Conservation (phyloP, 1,140 invertebrate species). For the Tachypleus tridentatus region DNA sequence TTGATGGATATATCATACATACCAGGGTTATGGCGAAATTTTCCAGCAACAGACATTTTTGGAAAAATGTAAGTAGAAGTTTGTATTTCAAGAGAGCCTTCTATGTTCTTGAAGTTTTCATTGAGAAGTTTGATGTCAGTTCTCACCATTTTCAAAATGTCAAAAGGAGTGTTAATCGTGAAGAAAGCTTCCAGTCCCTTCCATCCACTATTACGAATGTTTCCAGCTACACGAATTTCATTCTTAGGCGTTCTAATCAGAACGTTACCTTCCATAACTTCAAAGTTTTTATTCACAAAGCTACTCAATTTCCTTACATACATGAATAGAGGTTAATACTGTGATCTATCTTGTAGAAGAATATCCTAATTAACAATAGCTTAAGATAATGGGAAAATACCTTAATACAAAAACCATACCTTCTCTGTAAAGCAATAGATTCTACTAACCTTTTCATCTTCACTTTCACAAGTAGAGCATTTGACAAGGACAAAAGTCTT, state of each 20-base stretch:
- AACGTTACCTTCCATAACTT: slow-evolving; percentile 5
- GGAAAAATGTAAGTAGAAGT: slow-evolving; percentile 18
- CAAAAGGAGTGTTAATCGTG: slow-evolving; percentile 26
- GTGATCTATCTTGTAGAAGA: no score
- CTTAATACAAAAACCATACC: no score
- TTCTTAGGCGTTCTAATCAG: slow-evolving; percentile 6
- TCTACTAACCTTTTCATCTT: slow-evolving; percentile 32
- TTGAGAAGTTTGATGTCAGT: slow-evolving; percentile 18
- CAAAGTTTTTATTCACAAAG: slow-evolving; percentile 7
- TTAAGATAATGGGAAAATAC: no score
- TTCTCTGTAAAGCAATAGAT: no score
- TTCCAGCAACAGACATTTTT: slow-evolving; percentile 12
- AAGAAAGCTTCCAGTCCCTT: slow-evolving; percentile 26
- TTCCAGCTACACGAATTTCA: slow-evolving; percentile 16
- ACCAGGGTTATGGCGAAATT: slow-evolving; percentile 11
- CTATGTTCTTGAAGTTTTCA: slow-evolving; percentile 17
- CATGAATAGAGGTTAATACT: no score
- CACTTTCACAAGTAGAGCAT: slow-evolving; percentile 49
- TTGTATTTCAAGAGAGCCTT: slow-evolving; percentile 20
- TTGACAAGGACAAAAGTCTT: slow-evolving; percentile 71
- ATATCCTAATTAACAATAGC: no score
- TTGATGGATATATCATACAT: slow-evolving; percentile 20
- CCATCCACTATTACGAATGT: slow-evolving; percentile 14
- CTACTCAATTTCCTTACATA: not conserved
- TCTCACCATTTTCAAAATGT: slow-evolving; percentile 20